Evolutionary conservation across 2,113 vertebrate genomes (phyloP), one percentile per base, ranked within the genome.

Genomic region (Clarias magur): DNA sequence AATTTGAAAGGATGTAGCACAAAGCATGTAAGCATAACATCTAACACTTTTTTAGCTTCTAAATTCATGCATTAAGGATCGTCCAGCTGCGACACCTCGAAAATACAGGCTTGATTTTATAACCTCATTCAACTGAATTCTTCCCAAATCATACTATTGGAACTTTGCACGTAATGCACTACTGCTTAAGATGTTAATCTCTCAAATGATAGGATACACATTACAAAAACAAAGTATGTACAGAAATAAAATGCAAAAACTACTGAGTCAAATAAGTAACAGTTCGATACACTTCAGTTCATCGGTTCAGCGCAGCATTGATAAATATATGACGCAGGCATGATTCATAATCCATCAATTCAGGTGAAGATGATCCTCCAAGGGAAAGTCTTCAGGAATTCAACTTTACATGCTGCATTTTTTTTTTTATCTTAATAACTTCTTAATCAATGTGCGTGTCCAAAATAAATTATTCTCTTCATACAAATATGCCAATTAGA

Each of bases 1-100:
- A 89, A 92, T 89, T 86, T 91, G 84, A 90, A 93, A 90, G 65
- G 80, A 88, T 80, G 73, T 85, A 88, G 83, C 82, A 42, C 63
- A 76, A n/a, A 25, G 12, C 3, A 48, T 48, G 7, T 8, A 8
- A 48, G 48, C 30, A 48, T 25, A 21, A 16, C 30, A 16, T 6
- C 30, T 12, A 2, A 42, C 23, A 48, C 0, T 53, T 76, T 76
- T 11, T 53, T 4, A 15, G 73, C 42, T 25, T 48, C 48, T 48
- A 48, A 48, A 48, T 48, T 48, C 6, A 48, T 48, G 48, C 42
- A 48, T 48, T 48, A 48, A 48, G 42, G 42, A 48, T 48, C 42
- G 6, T 70, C 15, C 16, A 5, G 15, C 67, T 73, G 17, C 9
- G 10, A 42, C 38, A 48, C 70, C 9, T 73, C 38, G 12, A 75